phyloP scores from a whole-genome alignment of 92 coral and sea anemone species.

The Parazoanthus darwini region DNA sequence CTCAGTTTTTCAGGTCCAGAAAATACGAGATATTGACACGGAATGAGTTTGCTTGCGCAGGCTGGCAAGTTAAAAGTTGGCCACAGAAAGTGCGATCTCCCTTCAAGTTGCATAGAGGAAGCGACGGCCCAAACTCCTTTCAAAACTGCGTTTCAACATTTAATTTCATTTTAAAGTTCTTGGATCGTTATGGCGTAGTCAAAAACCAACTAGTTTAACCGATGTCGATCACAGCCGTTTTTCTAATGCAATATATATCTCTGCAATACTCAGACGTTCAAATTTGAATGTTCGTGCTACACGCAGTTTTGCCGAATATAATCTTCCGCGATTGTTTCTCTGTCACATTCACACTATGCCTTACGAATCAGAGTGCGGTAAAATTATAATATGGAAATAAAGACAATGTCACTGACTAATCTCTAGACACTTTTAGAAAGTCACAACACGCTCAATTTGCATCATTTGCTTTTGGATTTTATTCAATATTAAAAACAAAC shows the following conservation, averaged over 20 bases:
- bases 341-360: not conserved
- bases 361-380: not conserved
- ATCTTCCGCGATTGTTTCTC: not conserved
- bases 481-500: not conserved
- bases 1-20: not conserved
- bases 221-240: not conserved
- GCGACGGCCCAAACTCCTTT: too few species aligned
- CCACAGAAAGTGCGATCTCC: not conserved
- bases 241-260: too few species aligned
- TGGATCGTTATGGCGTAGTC: too few species aligned
- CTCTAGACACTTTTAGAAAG: not conserved
- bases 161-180: too few species aligned
- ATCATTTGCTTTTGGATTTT: not conserved
- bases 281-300: not conserved
- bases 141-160: too few species aligned
- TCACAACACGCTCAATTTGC: not conserved
- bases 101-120: too few species aligned
- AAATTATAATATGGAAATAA: not conserved
- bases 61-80: not conserved
- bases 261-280: not conserved
- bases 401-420: not conserved
- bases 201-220: not conserved
- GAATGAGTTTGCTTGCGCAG: too few species aligned
- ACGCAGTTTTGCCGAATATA: not conserved
- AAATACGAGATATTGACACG: not conserved